Percentiles rank a stretch among this genome's conserved stretches.
These are phyloP conservation scores for Rhegmatorhina hoffmannsi DNA, from an alignment of 2,113 vertebrate species.

Conservation along the genomic window DNA sequence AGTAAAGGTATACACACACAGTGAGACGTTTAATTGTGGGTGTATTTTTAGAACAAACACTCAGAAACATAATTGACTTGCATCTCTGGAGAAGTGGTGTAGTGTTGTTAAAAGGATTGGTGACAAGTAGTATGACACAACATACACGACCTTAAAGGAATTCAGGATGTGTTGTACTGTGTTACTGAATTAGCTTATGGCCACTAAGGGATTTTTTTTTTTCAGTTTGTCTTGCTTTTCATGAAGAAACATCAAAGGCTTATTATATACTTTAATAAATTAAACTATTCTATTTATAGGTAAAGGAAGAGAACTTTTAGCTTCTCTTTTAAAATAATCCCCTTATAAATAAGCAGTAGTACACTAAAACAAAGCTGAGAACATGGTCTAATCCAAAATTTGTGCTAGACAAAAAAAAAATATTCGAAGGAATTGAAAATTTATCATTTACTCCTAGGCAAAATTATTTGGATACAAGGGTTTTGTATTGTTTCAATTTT, in stretches of 20 bases:
- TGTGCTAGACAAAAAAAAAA: neutral
- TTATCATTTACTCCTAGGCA: neutral
- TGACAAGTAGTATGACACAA: neutral
- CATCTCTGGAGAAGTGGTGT: neutral
- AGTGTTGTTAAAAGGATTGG: neutral
- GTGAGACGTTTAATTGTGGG: neutral
- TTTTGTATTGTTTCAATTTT: neutral
- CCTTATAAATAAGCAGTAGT: neutral
- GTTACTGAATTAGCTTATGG: neutral
- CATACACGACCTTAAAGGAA: neutral
- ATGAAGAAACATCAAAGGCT: neutral
- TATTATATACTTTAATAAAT: neutral
- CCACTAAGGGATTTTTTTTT: neutral
- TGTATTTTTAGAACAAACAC: slow-evolving; percentile 21
- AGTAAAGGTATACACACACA: neutral
- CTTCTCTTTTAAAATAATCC: neutral
- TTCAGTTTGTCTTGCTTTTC: neutral
- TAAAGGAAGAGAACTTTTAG: neutral
- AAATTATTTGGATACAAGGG: neutral
- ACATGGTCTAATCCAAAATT: neutral
- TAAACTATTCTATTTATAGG: neutral
- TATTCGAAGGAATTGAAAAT: neutral
- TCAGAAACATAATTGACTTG: neutral
- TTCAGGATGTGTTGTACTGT: neutral
- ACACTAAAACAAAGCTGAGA: neutral